phyloP scores from a whole-genome alignment of 2,113 vertebrate species.

The Probosciger aterrimus region DNA sequence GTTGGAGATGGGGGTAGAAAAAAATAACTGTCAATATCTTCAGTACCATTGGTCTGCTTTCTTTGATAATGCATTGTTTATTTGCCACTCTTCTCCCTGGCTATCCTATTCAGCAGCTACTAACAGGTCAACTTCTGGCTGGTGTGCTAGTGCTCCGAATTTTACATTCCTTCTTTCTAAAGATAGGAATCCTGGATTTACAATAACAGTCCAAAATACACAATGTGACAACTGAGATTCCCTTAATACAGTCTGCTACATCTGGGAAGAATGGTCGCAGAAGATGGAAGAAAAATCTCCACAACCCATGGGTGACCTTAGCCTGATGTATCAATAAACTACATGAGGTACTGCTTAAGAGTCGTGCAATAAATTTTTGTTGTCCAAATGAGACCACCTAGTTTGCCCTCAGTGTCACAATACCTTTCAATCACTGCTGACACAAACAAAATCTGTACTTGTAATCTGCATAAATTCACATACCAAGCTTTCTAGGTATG shows the following conservation, averaged over 20 bases:
- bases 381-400: not conserved
- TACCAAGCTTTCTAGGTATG: not conserved
- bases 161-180: not conserved
- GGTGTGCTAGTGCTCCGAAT: not conserved
- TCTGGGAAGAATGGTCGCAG: not conserved
- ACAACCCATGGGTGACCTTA: not conserved
- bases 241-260: not conserved
- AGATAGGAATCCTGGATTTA: not conserved
- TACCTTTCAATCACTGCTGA: not conserved
- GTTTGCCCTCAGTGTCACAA: not conserved
- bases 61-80: not conserved
- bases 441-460: not conserved
- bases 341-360: not conserved
- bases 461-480: not conserved
- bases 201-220: not conserved
- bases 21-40: not conserved
- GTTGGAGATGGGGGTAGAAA: not conserved
- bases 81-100: not conserved
- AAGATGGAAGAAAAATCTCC: not conserved
- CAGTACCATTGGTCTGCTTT: not conserved
- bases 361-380: not conserved
- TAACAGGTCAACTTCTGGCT: not conserved
- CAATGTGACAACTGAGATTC: not conserved
- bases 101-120: not conserved
- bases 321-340: not conserved